Conservation (phyloP, 92 coral and sea anemone genomes). For the Scolanthus callimorphus region DNA sequence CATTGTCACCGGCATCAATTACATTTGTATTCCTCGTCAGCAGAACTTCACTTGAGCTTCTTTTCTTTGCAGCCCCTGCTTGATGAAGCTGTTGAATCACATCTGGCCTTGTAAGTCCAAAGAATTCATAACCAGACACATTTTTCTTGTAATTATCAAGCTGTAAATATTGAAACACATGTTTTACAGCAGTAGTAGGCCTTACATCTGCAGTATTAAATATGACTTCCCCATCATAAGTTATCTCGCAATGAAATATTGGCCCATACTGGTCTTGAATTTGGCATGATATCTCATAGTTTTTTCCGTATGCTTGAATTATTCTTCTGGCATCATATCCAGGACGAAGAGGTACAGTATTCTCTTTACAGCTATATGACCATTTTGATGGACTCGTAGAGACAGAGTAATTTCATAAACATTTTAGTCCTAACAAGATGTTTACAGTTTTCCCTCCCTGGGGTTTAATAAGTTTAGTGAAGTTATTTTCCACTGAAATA, state of each 20-base stretch:
- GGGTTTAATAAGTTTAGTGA: constrained; percentile 8
- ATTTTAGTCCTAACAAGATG: too few relatives aligned
- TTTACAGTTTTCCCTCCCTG: too few relatives aligned
- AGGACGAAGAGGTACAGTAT: constrained; percentile 19
- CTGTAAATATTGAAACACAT: constrained; percentile 17
- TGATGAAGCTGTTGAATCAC: neutral
- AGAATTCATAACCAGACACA: too few relatives aligned
- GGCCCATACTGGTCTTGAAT: neutral
- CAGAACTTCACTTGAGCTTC: neutral
- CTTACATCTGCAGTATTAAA: constrained; percentile 10
- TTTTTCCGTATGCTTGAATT: constrained; percentile 10
- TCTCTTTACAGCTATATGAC: neutral
- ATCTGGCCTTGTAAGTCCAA: constrained; percentile 27
- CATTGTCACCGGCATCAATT: neutral
- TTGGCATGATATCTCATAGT: constrained; percentile 29
- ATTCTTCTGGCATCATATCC: constrained; percentile 21
- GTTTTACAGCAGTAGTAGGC: constrained; percentile 18
- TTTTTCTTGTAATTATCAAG: constrained; percentile 15
- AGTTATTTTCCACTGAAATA: too few relatives aligned
- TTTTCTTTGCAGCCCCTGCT: neutral
- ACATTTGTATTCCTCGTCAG: too few relatives aligned
- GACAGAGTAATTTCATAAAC: too few relatives aligned
- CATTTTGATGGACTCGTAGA: neutral
- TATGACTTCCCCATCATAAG: too few relatives aligned
- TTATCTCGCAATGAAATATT: neutral